Percentiles rank a stretch among this genome's conserved stretches.
These are phyloP conservation scores for Azemiops feae DNA, from an alignment of 2,113 vertebrate genomes.

Conservation along the genomic window DNA sequence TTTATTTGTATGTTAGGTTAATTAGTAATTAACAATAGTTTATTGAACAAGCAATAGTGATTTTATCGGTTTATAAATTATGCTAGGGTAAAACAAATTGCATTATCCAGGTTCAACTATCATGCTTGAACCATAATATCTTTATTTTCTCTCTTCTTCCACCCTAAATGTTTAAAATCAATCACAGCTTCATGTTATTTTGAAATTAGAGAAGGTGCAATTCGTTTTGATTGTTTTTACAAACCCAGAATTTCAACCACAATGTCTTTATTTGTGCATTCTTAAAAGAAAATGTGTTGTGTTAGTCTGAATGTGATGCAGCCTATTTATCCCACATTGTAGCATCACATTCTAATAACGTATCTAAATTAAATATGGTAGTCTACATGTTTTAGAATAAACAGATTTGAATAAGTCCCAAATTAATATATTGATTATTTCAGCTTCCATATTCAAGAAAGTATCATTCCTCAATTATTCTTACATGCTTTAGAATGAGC, in stretches of 20 bases:
- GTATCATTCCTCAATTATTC: not conserved
- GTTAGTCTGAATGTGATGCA: not conserved
- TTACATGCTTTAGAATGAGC: not conserved
- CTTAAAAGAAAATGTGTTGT: not conserved
- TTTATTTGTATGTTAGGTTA: not conserved
- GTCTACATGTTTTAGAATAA: not conserved
- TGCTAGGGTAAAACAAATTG: not conserved
- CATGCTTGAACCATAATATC: not conserved
- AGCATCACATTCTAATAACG: not conserved
- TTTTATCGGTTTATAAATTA: not conserved
- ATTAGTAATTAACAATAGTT: not conserved
- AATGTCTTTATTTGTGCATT: not conserved
- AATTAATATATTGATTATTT: not conserved
- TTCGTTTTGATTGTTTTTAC: not conserved
- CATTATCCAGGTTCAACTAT: not conserved
- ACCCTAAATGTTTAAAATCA: not conserved
- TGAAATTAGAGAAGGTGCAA: not conserved
- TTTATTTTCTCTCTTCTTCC: not conserved
- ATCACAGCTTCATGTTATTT: not conserved
- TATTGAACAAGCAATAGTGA: not conserved
- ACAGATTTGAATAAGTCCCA: not conserved
- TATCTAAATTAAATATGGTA: not conserved
- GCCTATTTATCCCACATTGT: not conserved
- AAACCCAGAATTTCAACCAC: not conserved
- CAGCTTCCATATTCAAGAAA: not conserved